A percentile compares a stretch with the other conserved stretches of the same genome.
Evolutionary conservation across 2,888 invertebrate species (phyloP).

Genomic region (Iphiclides podalirius): DNA sequence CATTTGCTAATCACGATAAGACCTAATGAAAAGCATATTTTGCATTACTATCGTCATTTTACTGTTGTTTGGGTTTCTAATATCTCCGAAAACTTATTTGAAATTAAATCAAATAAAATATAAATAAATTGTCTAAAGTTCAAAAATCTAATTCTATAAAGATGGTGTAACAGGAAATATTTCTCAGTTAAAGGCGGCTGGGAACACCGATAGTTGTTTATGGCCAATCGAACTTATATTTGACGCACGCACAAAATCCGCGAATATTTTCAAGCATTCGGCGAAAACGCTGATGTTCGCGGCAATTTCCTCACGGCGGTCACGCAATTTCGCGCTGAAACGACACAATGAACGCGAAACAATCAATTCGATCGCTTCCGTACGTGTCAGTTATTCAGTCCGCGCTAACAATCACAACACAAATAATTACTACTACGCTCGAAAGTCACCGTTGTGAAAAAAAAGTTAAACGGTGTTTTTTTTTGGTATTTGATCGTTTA

Average conservation of each 20-base stretch:
- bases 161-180: too few species aligned
- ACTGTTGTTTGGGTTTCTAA: too few species aligned
- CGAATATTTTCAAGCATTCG: not conserved
- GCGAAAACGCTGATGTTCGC: constrained; percentile 4
- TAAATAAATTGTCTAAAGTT: too few species aligned
- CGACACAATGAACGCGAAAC: constrained; percentile 15
- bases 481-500: too few species aligned
- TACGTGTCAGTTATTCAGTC: constrained; percentile 42
- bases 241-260: constrained; percentile 1
- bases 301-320: constrained; percentile 6
- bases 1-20: not conserved
- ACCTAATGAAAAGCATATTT: not conserved
- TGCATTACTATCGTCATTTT: too few species aligned
- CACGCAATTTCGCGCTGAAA: constrained; percentile 26
- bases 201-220: too few species aligned
- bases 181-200: too few species aligned
- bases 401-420: constrained; percentile 34
- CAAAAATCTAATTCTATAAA: too few species aligned
- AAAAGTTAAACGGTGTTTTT: constrained; percentile 23
- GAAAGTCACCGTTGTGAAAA: constrained; percentile 32
- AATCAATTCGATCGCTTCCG: constrained; percentile 42
- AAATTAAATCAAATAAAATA: too few species aligned
- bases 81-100: too few species aligned
- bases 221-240: not conserved
- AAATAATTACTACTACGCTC: constrained; percentile 26